These are phyloP conservation scores for Metallyticus violacea DNA, from an alignment of 2,888 invertebrate genomes.

Conservation along the genomic window DNA sequence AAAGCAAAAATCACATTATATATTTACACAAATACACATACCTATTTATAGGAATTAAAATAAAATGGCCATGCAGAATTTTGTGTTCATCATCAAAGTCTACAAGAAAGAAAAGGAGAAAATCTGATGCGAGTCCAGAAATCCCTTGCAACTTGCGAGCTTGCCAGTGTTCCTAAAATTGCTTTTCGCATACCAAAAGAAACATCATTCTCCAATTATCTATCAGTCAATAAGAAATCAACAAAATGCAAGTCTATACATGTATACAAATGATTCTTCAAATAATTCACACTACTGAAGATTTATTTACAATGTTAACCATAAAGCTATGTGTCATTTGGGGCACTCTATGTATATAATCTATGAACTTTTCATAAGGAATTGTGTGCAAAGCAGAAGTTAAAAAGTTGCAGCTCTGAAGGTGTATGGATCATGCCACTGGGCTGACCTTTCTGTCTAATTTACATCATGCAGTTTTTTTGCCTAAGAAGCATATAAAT, in stretches of 20 bases:
- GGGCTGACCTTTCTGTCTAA: not conserved
- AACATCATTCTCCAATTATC: not conserved
- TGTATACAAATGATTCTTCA: not conserved
- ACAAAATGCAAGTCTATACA: not conserved
- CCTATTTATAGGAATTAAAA: not conserved
- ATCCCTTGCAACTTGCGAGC: constrained; percentile 18
- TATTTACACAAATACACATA: not conserved
- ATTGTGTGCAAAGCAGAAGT: not conserved
- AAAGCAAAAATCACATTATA: not conserved
- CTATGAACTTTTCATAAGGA: not conserved
- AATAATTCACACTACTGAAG: not conserved
- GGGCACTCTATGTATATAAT: not conserved
- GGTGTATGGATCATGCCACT: not conserved
- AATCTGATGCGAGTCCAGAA: constrained; percentile 18
- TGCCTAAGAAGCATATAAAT: not conserved
- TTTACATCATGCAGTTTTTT: not conserved
- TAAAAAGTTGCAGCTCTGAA: not conserved
- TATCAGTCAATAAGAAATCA: not conserved
- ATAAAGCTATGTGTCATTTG: not conserved
- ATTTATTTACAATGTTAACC: not conserved
- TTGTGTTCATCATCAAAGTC: not conserved
- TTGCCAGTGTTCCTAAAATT: not conserved
- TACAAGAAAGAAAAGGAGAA: not conserved
- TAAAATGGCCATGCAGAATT: not conserved
- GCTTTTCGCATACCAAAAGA: not conserved